Base-by-base conservation (phyloP, 2,888 invertebrate genomes). In the Scaptomyza parva region DNA sequence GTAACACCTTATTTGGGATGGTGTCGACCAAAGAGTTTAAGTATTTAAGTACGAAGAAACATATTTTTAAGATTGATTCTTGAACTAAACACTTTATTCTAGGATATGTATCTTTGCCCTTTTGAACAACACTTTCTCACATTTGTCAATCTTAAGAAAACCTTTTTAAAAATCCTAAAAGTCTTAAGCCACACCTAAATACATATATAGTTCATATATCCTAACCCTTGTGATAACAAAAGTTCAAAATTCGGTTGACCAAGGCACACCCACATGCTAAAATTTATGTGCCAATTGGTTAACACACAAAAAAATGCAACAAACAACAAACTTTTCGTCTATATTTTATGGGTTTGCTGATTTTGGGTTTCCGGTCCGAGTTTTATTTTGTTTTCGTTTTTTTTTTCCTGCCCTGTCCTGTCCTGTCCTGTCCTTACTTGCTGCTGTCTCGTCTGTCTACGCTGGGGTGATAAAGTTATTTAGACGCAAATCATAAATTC, bases 401-500 rank as follows among this genome's bases (percentile, higher is more conserved):
- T 40, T 18, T 28, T 62, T 33, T 7, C 39, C 43, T 11, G 20
- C 24, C 41, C 24, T 24, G 7, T 7, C 8, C 24, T 24, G 7
- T 11, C 44, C 37, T 52, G 44, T 47, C n/a, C 28, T 14, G 14
- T 14, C 44, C 26, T 8, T 41, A 5, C 39, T 40, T 44, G 40
- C 35, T 67, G 14, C 66, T 70, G 64, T 65, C 59, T 64, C 61
- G 9, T 12, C 44, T 41, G 65, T 41, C 51, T 39, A 18, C 52
- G 24, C 5, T 66, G 55, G 79, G 72, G 86, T 85, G 85, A 89
- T 89, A 85, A 87, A 89, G 90, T 88, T 89, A 90, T 89, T 89
- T 77, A 82, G 83, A 82, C 86, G 89, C 88, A 87, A 89, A 88
- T 88, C 88, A 90, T 89, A 89, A 90, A 89, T 90, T 89, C 85